Conservation (phyloP, 2,113 vertebrate genomes). For the Pterophyllum scalare region DNA sequence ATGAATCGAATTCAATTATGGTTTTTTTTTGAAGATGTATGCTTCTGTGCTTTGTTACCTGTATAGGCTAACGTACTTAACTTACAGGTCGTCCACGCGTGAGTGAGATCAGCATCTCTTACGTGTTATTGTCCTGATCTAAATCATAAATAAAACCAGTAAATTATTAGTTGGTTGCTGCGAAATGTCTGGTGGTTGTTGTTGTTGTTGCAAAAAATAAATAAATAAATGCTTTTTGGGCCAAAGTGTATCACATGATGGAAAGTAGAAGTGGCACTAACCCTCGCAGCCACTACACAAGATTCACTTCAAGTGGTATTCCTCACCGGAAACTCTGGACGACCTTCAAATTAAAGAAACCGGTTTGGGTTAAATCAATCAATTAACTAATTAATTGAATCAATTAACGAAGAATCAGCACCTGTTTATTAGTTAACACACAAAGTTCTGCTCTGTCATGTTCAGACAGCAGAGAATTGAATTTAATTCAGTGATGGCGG, state of each 20-base stretch:
- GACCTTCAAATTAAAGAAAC: accelerated
- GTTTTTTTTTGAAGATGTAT: accelerated
- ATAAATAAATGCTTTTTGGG: not conserved
- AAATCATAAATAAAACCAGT: accelerated
- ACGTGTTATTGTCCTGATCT: accelerated
- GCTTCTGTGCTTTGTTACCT: not conserved
- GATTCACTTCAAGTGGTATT: not conserved
- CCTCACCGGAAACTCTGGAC: not conserved
- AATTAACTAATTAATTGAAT: too few species aligned
- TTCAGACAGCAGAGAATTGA: constrained; percentile 39
- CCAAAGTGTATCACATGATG: not conserved
- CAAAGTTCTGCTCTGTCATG: constrained; percentile 49
- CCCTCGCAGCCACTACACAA: not conserved
- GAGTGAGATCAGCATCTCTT: not conserved
- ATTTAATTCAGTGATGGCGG: constrained; percentile 55
- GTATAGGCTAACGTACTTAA: not conserved
- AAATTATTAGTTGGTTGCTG: too few species aligned
- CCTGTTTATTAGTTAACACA: not conserved
- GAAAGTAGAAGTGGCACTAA: not conserved
- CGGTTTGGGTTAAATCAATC: not conserved
- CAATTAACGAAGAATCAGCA: not conserved
- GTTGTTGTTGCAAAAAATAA: not conserved
- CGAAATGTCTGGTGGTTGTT: too few species aligned
- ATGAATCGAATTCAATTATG: too few species aligned
- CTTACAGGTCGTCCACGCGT: not conserved